Evolutionary conservation across 1,140 invertebrate genomes (phyloP), one percentile per base, ranked within the genome.

Genomic region (Drosophila parabipectinata): DNA sequence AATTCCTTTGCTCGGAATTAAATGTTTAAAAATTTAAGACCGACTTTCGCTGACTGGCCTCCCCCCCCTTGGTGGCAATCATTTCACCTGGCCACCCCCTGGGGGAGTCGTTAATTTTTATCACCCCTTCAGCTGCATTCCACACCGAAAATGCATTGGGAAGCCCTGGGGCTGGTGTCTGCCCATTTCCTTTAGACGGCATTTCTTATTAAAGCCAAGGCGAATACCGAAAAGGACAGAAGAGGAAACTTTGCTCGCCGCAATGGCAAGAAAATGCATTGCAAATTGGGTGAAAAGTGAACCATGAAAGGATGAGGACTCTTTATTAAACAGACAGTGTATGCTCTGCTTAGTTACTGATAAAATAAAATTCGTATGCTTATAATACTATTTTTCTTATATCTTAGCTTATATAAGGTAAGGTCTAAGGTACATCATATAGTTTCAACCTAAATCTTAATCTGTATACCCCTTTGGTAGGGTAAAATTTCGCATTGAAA

Each of bases 11-110:
- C 56, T 54, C 66, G 69, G 74, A 83, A 83, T 83, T 84, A 83
- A 83, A 83, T 83, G 76, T 72, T 83, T 68, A 84, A 83, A 83
- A 84, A 83, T 84, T 84, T 84, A 84, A 84, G 61, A 79, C 39
- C 50, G 47, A 72, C 71, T 79, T 72, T 79, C 75, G 79, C 66
- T 66, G 60, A 78, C 64, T 66, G 48, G 39, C 44, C 26, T 32
- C 34, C 34, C 10, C 9, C 24, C 60, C 32, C 48, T 51, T 39
- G 34, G 26, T 47, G 30, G 47, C 59, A 60, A 67, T 67, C 63
- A 66, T 68, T 62, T 54, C 64, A 56, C 51, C 52, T 71, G 28
- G 68, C 73, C 59, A 69, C 60, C 71, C 15, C 77, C 73, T 57
- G 45, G 64, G 61, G 79, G 71, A 69, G 71, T 83, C 79, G 80